These are phyloP conservation scores for Gonatopus flavifemur DNA, from an alignment of 1,140 invertebrate species.

Conservation along the genomic window DNA sequence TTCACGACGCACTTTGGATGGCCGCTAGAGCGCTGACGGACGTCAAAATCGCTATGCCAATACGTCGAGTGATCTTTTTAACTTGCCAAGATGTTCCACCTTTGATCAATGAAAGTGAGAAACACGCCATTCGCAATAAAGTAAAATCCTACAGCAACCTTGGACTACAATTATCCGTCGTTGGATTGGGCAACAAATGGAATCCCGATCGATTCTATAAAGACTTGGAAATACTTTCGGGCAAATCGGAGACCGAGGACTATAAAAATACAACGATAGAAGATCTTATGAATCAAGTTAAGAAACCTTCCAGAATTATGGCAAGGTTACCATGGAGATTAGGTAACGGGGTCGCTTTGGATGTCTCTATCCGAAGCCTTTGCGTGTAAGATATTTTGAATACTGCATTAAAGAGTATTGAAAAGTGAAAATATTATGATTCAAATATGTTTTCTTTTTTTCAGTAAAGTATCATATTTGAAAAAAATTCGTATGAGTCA, in stretches of 20 bases:
- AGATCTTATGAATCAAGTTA: conserved; percentile 29
- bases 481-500: conserved; percentile 15
- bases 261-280: conserved; percentile 20
- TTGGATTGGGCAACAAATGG: conserved; percentile 28
- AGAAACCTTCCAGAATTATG: conserved; percentile 23
- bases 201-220: conserved; percentile 29
- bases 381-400: conserved; percentile 15
- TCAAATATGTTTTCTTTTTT: conserved; percentile 7
- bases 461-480: conserved; percentile 21
- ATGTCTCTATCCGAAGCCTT: conserved; percentile 22
- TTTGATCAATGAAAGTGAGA: conserved; percentile 10
- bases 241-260: conserved; percentile 9
- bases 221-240: conserved; percentile 33
- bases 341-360: conserved; percentile 17
- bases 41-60: conserved; percentile 20
- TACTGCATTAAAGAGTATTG: too few relatives aligned
- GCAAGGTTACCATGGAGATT: conserved; percentile 23
- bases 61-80: conserved; percentile 26
- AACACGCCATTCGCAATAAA: conserved; percentile 17
- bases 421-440: not conserved
- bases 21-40: conserved; percentile 15
- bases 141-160: conserved; percentile 17
- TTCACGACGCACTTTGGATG: conserved; percentile 29
- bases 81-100: conserved; percentile 31
- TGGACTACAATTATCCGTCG: conserved; percentile 20